Conservation (phyloP, 1,140 invertebrate genomes). For the Drosophila cardini region DNA sequence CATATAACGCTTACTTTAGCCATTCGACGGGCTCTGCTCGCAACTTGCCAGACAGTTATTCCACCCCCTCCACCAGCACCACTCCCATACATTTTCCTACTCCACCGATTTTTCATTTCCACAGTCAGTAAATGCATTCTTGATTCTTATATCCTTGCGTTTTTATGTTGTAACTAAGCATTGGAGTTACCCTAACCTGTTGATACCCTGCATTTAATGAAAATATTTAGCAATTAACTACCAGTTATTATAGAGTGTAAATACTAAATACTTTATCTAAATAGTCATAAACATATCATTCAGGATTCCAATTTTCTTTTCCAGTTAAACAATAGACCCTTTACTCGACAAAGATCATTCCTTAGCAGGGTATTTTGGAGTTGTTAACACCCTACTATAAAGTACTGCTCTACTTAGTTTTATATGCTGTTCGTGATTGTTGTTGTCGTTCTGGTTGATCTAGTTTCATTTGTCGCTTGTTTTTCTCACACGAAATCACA, state of each 20-base stretch:
- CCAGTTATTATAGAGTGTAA: too few relatives aligned
- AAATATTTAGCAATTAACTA: too few relatives aligned
- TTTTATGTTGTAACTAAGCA: constrained; percentile 45
- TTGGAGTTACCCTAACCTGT: constrained; percentile 41
- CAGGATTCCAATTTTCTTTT: too few relatives aligned
- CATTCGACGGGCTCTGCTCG: constrained; percentile 26
- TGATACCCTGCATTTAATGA: not conserved
- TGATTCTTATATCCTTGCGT: constrained; percentile 15
- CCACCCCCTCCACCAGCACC: not conserved
- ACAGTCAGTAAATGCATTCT: constrained; percentile 9
- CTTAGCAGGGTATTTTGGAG: not conserved
- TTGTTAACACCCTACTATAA: too few relatives aligned
- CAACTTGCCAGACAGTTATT: constrained; percentile 29
- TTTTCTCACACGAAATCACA: constrained; percentile 38
- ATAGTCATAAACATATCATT: too few relatives aligned
- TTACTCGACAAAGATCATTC: too few relatives aligned
- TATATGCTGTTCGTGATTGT: constrained; percentile 37
- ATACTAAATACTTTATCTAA: too few relatives aligned
- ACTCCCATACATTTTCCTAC: not conserved
- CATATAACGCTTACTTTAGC: constrained; percentile 35
- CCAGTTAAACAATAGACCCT: too few relatives aligned
- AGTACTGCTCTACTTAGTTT: constrained; percentile 2
- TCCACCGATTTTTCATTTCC: not conserved
- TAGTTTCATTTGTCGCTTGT: constrained; percentile 45
- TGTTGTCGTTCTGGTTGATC: constrained; percentile 65